phyloP scores from a whole-genome alignment of 2,888 invertebrate species.

The Linyphia triangularis region DNA sequence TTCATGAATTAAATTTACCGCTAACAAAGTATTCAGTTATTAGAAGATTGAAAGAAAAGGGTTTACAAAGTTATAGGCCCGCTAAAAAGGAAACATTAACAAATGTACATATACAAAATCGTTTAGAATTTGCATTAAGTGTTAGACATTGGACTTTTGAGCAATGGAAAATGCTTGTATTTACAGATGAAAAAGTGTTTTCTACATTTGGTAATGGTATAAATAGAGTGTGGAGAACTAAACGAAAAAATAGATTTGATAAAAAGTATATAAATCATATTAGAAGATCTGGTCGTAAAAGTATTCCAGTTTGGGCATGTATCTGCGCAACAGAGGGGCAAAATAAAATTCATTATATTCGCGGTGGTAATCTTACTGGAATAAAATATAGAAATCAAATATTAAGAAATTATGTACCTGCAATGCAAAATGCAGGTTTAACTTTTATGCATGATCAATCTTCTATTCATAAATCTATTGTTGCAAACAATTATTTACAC shows the following conservation, averaged over 20 bases:
- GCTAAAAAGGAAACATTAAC: constrained; percentile 14
- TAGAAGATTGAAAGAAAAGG: constrained; percentile 27
- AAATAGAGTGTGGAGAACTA: constrained; percentile 18
- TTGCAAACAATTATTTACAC: background rate
- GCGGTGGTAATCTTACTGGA: background rate
- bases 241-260: constrained; percentile 1
- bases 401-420: background rate
- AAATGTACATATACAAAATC: background rate
- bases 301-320: constrained; percentile 33
- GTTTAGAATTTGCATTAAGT: constrained; percentile 30
- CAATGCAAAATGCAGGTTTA: background rate
- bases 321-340: background rate
- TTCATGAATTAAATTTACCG: background rate
- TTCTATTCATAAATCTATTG: background rate
- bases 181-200: constrained; percentile 45
- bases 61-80: constrained; percentile 8
- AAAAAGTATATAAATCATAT: background rate
- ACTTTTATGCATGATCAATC: constrained; percentile 19
- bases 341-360: background rate
- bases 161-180: constrained; percentile 23
- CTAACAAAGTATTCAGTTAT: constrained; percentile 5
- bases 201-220: constrained; percentile 15
- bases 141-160: constrained; percentile 5
- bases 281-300: background rate
- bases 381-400: background rate